Base-by-base conservation (phyloP, 1,140 invertebrate species). In the Apis cerana region DNA sequence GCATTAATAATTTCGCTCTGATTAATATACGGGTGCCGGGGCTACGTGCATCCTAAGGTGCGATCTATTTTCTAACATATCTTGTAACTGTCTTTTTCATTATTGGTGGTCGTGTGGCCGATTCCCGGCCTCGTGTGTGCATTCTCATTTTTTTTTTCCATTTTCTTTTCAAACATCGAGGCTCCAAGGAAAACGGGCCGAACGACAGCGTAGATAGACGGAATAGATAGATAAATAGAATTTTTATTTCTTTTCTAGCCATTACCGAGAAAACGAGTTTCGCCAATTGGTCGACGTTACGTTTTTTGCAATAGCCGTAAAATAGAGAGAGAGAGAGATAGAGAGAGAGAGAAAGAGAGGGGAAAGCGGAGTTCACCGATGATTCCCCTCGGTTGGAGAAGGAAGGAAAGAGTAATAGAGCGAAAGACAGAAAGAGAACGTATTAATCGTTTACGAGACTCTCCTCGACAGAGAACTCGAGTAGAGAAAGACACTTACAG, bases 401-500 rank as follows among this genome's bases (percentile, higher is more conserved):
- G 43, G 19, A 33, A 17, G 0, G 13, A 54, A 33, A 56, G 21
- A 69, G 17, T 13, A 8, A 64, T 13, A 48, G 58, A 62, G n/a
- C 10, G 11, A 23, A 15, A 61, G 0, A 64, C 11, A 48, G 19
- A 23, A 15, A 61, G 0, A 64, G 23, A 48, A 70, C 17, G 54
- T 64, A 58, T 67, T 67, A 67, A 59, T 68, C 27, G 56, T 62
- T 76, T 80, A 80, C 70, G 33, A 64, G 79, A 27, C 79, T 80
- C 79, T 65, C 64, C 79, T 65, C 64, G 62, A 17, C 7, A 3
- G 80, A 70, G 21, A 69, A 50, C 17, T 82, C 75, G 65, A 58
- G 75, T 33, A 87, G 86, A 87, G 83, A 88, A 88, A 88, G 86
- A 88, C 92, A 94, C 94, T 94, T 87, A 95, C 94, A 94, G 92